Percentiles rank a stretch among this genome's conserved stretches.
Conservation (phyloP, 2,797 vertebrate species). For the Sebastolobus altivelis region DNA sequence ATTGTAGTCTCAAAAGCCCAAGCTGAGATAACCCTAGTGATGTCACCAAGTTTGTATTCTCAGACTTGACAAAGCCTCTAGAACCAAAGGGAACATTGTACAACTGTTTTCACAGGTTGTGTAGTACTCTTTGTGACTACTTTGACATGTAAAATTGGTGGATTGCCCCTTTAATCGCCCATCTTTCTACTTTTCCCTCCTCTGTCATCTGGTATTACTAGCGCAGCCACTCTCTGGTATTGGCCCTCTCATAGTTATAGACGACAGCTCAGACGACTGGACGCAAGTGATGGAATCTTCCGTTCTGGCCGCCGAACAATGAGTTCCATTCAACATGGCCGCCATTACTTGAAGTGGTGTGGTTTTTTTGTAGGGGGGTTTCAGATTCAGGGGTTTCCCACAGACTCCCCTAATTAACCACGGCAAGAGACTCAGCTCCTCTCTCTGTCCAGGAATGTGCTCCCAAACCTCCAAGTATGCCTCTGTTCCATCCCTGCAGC, state of each 20-base stretch:
- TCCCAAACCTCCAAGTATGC: slow-evolving; percentile 63
- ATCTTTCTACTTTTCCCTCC: slow-evolving; percentile 12
- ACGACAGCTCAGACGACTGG: slow-evolving; percentile 46
- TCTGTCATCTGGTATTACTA: slow-evolving; percentile 33
- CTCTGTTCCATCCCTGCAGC: slow-evolving; percentile 54
- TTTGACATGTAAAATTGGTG: neutral
- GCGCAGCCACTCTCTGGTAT: slow-evolving; percentile 21
- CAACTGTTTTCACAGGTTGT: slow-evolving; percentile 5
- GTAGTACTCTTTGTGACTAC: neutral
- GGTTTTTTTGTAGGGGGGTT: slow-evolving; percentile 59
- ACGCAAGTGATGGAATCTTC: slow-evolving; percentile 71
- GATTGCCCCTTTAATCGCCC: slow-evolving; percentile 1
- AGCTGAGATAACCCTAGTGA: neutral
- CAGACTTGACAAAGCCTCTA: neutral
- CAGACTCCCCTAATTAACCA: slow-evolving; percentile 80
- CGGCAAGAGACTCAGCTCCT: slow-evolving; percentile 67
- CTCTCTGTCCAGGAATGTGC: slow-evolving; percentile 76
- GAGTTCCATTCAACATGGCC: slow-evolving; percentile 76
- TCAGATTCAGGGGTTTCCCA: slow-evolving; percentile 80
- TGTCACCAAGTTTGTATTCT: neutral
- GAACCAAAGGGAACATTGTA: neutral
- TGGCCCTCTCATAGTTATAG: slow-evolving; percentile 30
- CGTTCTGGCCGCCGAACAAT: slow-evolving; percentile 74
- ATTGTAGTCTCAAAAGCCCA: too few species aligned
- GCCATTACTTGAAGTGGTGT: slow-evolving; percentile 67